Percentiles rank a stretch among this genome's conserved stretches.
These are phyloP conservation scores for Catotricha subobsoleta DNA, from an alignment of 2,888 invertebrate genomes.

Conservation along the genomic window DNA sequence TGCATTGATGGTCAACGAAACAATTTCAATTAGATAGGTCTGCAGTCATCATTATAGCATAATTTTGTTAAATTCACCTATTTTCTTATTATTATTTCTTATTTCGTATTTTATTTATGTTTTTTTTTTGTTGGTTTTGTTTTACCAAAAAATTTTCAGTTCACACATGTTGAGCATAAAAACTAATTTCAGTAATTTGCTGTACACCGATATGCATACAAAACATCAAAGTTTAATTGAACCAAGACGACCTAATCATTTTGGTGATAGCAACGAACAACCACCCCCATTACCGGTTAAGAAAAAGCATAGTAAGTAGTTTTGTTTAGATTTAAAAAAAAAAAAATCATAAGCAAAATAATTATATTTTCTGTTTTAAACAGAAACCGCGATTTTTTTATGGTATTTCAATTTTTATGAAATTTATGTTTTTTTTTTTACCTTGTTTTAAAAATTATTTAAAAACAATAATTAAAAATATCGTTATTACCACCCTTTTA, in stretches of 20 bases:
- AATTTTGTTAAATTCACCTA: no score
- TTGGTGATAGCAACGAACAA: constrained; percentile 36
- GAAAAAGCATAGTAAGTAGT: constrained; percentile 82
- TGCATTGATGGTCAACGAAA: no score
- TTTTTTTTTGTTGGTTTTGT: no score
- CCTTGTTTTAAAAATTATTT: no score
- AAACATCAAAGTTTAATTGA: constrained; percentile 28
- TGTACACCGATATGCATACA: constrained; percentile 15
- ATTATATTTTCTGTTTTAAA: background rate
- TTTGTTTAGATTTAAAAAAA: background rate
- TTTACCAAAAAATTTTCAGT: no score
- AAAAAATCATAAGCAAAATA: background rate
- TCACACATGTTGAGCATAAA: constrained; percentile 30
- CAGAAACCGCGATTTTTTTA: background rate
- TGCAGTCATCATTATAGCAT: no score
- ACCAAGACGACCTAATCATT: constrained; percentile 11
- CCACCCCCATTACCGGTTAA: constrained; percentile 85
- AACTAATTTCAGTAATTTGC: constrained; percentile 31
- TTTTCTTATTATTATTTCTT: no score
- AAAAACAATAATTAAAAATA: no score
- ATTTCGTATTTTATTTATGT: no score
- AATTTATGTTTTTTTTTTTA: no score
- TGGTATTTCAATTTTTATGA: constrained; percentile 17
- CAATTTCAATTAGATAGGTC: no score
- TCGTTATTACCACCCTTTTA: no score